These are phyloP conservation scores for Hyphantria cunea DNA, from an alignment of 1,140 invertebrate species.

Conservation along the genomic window DNA sequence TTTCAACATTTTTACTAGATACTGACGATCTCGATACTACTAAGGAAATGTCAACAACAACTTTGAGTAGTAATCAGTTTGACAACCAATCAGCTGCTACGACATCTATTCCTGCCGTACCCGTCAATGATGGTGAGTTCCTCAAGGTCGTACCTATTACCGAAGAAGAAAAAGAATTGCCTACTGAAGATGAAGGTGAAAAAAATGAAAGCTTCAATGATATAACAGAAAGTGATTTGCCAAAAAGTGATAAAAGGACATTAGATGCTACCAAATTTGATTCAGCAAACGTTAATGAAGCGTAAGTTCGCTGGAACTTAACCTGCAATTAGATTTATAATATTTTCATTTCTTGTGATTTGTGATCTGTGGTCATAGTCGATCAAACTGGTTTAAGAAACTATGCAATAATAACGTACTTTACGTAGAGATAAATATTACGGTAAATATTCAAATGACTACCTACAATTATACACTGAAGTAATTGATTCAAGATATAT, in stretches of 20 bases:
- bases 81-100: constrained; percentile 25
- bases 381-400: no score
- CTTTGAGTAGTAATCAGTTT: constrained; percentile 29
- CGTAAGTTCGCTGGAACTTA: constrained; percentile 47
- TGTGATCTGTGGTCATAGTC: no score
- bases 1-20: constrained; percentile 67
- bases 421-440: no score
- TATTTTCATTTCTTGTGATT: constrained; percentile 51
- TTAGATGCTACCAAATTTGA: constrained; percentile 58
- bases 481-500: no score
- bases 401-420: no score
- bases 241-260: constrained; percentile 72
- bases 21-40: constrained; percentile 62
- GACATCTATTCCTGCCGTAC: constrained; percentile 20
- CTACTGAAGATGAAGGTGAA: constrained; percentile 54
- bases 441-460: no score
- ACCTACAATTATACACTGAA: no score
- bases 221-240: constrained; percentile 75
- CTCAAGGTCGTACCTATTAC: constrained; percentile 67
- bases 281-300: constrained; percentile 62
- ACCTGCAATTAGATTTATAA: constrained; percentile 55
- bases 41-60: constrained; percentile 31
- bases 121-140: constrained; percentile 42
- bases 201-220: constrained; percentile 63
- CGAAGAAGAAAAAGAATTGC: constrained; percentile 42